A percentile compares a stretch with the other conserved stretches of the same genome.
These are phyloP conservation scores for Drosophila auraria DNA, from an alignment of 1,140 invertebrate genomes.

Conservation along the genomic window DNA sequence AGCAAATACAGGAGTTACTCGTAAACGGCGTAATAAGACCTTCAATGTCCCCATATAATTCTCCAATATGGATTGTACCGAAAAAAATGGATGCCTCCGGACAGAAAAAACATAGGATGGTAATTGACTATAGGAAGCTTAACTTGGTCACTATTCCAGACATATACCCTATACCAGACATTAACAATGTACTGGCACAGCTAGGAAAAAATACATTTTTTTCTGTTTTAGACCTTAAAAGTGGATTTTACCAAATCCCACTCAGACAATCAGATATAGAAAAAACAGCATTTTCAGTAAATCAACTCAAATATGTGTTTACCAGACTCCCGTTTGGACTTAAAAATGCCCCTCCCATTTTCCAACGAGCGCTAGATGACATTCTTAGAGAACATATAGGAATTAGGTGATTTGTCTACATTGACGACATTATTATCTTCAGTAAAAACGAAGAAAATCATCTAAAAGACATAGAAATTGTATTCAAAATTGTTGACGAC, in stretches of 20 bases:
- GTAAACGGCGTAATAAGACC: not conserved
- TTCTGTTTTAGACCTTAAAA: not conserved
- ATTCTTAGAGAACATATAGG: no score
- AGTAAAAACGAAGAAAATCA: no score
- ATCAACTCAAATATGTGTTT: no score
- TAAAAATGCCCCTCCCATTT: not conserved
- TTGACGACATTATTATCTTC: not conserved
- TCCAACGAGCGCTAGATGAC: no score
- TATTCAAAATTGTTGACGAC: no score
- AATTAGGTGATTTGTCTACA: not conserved
- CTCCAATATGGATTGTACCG: no score
- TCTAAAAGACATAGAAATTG: no score
- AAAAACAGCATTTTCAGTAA: not conserved
- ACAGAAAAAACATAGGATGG: slow-evolving; percentile 1
- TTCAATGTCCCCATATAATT: not conserved
- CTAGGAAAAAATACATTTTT: not conserved
- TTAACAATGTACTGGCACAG: no score
- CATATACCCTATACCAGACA: not conserved
- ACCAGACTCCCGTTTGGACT: not conserved
- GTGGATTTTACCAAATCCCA: no score
- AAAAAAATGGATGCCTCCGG: not conserved
- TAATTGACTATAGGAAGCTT: not conserved
- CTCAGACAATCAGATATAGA: not conserved
- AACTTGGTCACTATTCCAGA: not conserved
- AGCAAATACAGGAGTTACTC: not conserved